Base-by-base conservation (phyloP, 2,113 vertebrate species). In the Ascaphus truei region DNA sequence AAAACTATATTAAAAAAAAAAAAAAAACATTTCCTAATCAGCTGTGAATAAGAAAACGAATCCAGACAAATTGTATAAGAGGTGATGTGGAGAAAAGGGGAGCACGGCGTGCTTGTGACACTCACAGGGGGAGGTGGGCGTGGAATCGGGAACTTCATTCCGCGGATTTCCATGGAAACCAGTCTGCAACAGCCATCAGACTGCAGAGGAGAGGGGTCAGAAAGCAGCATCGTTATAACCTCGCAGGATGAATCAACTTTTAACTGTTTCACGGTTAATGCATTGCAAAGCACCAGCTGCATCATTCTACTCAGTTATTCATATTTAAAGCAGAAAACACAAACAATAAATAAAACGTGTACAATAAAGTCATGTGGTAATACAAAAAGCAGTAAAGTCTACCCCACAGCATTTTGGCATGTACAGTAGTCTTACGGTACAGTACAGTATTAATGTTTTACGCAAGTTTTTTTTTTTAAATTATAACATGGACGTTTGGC, bases 161-260 rank as follows among this genome's bases (percentile, higher is more conserved):
- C 27, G 45, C 56, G 50, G 36, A 59, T 69, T 69, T 69, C 67
- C 67, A 61, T 69, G 67, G 67, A 39, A 69, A 69, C 67, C 48
- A 50, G 67, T 60, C 55, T 59, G 55, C 34, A 51, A 39, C 66
- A 51, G 66, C 55, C 33, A 37, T 52, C 67, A 36, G 26, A 61
- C 67, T 51, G 52, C 33, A 22, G 47, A 52, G 30, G 43, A 69
- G 56, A 69, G 67, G 56, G 57, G n/a, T 69, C 56, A 56, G 36
- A 27, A 23, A 56, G 22, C 37, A 23, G 56, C 45, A 43, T 22
- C 43, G 52, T 48, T 41, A 8, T 33, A 50, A 59, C 45, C 45
- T 60, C 55, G 16, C 37, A n/a, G 43, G 31, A 39, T 61, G 67
- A 60, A 52, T 68, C 67, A 61, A 57, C 56, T 37, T 48, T 59